A percentile compares a stretch with the other conserved stretches of the same genome.
Evolutionary conservation across 1,140 invertebrate genomes (phyloP).

Genomic region (Procambarus virginalis): DNA sequence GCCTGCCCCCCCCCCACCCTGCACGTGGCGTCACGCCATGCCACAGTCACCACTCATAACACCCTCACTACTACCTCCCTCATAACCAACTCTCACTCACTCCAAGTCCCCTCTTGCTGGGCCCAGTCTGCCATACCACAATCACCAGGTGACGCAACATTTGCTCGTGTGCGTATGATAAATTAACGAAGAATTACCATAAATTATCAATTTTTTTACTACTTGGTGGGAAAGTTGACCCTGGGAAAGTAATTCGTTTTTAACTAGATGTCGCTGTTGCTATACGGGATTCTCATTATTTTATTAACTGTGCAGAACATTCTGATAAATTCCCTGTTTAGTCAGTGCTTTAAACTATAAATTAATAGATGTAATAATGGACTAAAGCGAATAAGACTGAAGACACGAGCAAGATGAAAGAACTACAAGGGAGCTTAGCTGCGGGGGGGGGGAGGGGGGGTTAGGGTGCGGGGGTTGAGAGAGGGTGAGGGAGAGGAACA

Average conservation of each 20-base stretch:
- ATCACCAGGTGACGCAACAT: not conserved
- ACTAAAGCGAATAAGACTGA: not conserved
- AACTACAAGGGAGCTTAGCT: no score
- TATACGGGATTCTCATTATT: not conserved
- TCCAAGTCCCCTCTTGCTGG: not conserved
- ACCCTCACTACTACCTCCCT: not conserved
- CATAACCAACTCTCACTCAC: not conserved
- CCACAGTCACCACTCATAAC: not conserved
- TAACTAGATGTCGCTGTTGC: not conserved
- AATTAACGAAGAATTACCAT: not conserved
- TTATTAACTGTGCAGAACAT: not conserved
- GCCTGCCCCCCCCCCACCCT: no score
- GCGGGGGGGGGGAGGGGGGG: not conserved
- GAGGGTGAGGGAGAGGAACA: constrained; percentile 30
- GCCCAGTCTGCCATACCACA: not conserved
- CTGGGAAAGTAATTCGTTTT: not conserved
- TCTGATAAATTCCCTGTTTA: not conserved
- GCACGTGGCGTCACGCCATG: not conserved
- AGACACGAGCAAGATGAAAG: not conserved
- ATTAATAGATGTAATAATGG: not conserved
- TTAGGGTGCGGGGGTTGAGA: not conserved
- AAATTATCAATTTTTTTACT: not conserved
- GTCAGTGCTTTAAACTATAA: not conserved
- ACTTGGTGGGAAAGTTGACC: not conserved
- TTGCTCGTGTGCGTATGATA: not conserved